A percentile compares a stretch with the other conserved stretches of the same genome.
phyloP scores from a whole-genome alignment of 2,113 vertebrate species.

The Notothenia rossii region DNA sequence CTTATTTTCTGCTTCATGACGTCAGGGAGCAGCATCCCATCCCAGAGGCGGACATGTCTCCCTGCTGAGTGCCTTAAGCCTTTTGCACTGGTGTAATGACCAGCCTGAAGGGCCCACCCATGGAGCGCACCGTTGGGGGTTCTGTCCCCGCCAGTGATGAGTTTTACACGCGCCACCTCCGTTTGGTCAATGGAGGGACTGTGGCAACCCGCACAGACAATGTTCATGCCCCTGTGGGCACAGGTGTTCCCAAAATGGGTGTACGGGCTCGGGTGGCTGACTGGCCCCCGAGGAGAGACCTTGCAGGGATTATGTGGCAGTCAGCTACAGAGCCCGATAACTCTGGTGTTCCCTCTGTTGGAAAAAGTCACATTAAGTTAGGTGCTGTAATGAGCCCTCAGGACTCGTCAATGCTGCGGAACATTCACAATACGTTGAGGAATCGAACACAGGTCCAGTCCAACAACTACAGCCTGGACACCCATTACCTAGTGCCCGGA shows the following conservation, averaged over 20 bases:
- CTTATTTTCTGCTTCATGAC: conserved; percentile 52
- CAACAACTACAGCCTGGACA: conserved; percentile 86
- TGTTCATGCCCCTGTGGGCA: conserved; percentile 87
- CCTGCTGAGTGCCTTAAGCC: conserved; percentile 77
- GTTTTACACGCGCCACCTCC: conserved; percentile 93
- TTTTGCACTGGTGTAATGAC: conserved; percentile 89
- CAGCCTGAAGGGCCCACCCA: conserved; percentile 92
- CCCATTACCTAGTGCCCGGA: conserved; percentile 88
- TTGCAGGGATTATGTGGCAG: conserved; percentile 76
- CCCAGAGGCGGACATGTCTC: conserved; percentile 68
- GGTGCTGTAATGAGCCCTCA: conserved; percentile 88
- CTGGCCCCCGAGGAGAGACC: conserved; percentile 95
- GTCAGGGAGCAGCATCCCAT: conserved; percentile 47
- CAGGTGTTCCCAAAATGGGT: conserved; percentile 96
- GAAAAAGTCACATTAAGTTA: conserved; percentile 81
- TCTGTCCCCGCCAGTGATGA: conserved; percentile 91
- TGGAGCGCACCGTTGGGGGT: conserved; percentile 90
- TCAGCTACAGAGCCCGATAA: conserved; percentile 67
- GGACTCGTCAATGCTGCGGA: conserved; percentile 95
- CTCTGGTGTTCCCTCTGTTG: conserved; percentile 37
- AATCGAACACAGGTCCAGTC: conserved; percentile 85
- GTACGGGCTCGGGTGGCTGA: conserved; percentile 96
- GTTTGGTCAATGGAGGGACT: conserved; percentile 90
- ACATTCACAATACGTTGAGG: conserved; percentile 93
- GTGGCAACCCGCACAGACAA: conserved; percentile 87